Percentiles rank a stretch among this genome's conserved stretches.
These are phyloP conservation scores for Sylvicola fuscatus DNA, from an alignment of 2,888 invertebrate genomes.

Conservation along the genomic window DNA sequence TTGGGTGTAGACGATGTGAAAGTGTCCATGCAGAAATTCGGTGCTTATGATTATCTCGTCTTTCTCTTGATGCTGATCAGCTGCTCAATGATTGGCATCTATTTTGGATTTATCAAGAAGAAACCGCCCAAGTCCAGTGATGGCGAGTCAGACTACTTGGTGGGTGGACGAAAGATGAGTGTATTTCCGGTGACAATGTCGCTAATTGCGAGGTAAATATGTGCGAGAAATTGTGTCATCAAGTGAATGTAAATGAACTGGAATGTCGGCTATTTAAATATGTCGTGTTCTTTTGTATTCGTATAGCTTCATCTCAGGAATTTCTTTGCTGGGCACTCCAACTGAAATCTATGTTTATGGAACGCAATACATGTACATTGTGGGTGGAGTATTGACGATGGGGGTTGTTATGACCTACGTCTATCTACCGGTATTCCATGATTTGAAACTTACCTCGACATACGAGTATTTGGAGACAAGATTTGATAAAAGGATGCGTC, in stretches of 20 bases:
- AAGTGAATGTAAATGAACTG: too few species aligned
- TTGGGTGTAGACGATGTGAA: constrained; percentile 21
- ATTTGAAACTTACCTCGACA: constrained; percentile 47
- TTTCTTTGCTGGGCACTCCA: constrained; percentile 54
- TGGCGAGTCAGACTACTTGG: constrained; percentile 36
- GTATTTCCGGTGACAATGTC: constrained; percentile 50
- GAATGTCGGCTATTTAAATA: neutral
- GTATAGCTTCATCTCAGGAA: constrained; percentile 52
- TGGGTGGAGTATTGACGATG: constrained; percentile 36
- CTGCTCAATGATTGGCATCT: constrained; percentile 62
- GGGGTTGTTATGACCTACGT: constrained; percentile 36
- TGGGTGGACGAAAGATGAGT: constrained; percentile 45
- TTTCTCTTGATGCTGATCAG: constrained; percentile 54
- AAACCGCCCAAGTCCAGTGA: constrained; percentile 16
- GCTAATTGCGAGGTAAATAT: constrained; percentile 38
- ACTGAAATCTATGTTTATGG: constrained; percentile 63
- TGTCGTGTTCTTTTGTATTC: constrained; percentile 5
- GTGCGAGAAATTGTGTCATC: too few species aligned
- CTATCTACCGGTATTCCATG: constrained; percentile 49
- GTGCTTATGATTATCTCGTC: constrained; percentile 55
- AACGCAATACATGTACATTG: constrained; percentile 43
- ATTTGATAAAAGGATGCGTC: constrained; percentile 39
- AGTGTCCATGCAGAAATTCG: constrained; percentile 38
- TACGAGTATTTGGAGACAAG: constrained; percentile 48
- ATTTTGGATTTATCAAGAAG: constrained; percentile 55